A percentile compares a stretch with the other conserved stretches of the same genome.
Conservation (phyloP, 1,140 invertebrate genomes). For the Anastatus disparis region DNA sequence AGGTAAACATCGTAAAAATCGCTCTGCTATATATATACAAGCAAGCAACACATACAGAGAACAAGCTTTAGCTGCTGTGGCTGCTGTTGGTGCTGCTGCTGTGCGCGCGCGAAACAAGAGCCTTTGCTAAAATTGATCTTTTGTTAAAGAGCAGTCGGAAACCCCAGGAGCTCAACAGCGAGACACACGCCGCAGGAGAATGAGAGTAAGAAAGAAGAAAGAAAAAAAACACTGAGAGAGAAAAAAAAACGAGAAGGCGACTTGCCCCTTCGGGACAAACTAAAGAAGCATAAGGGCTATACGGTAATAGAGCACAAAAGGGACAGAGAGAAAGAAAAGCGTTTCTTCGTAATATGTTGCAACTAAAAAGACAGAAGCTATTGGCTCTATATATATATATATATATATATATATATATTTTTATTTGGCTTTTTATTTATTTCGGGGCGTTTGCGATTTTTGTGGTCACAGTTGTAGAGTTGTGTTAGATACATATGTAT, state of each 20-base stretch:
- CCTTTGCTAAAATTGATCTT: slow-evolving; percentile 32
- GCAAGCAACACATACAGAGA: not conserved
- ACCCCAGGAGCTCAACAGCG: not conserved
- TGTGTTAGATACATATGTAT: too few species aligned
- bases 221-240: not conserved
- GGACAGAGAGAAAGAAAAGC: not conserved
- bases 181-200: slow-evolving; percentile 21
- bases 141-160: slow-evolving; percentile 26
- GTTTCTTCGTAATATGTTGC: too few species aligned
- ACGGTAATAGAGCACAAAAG: not conserved
- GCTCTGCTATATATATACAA: not conserved
- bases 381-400: too few species aligned
- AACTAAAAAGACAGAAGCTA: too few species aligned
- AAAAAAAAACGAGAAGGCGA: not conserved
- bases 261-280: too few species aligned
- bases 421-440: too few species aligned
- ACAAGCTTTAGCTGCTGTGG: not conserved
- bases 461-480: too few species aligned
- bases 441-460: too few species aligned
- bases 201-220: slow-evolving; percentile 8
- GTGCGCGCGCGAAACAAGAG: not conserved
- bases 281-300: too few species aligned
- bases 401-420: too few species aligned
- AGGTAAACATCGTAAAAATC: slow-evolving; percentile 37
- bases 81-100: not conserved